Conservation (phyloP, 2,113 vertebrate species). For the Coreoperca whiteheadi region DNA sequence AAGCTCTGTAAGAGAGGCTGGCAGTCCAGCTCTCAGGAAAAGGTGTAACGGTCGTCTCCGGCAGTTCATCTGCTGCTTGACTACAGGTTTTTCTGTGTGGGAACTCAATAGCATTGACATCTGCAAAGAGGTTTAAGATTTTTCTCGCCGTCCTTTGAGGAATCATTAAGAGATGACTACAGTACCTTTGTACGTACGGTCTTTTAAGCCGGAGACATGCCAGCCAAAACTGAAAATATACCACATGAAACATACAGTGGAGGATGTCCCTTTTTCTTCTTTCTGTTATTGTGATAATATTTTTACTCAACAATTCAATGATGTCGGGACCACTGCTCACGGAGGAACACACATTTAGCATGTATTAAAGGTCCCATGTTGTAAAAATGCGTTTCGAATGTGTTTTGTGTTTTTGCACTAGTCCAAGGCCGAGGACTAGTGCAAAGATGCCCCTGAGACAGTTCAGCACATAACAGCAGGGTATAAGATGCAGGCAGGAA, state of each 20-base stretch:
- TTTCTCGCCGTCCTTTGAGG: neutral
- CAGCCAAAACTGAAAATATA: no score
- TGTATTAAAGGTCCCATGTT: no score
- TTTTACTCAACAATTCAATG: neutral
- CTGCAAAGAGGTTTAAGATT: neutral
- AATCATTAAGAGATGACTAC: neutral
- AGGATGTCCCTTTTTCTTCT: neutral
- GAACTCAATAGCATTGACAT: neutral
- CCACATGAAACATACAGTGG: neutral
- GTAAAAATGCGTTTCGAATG: no score
- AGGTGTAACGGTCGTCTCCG: neutral
- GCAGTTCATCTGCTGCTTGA: conserved; percentile 13
- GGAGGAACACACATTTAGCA: neutral
- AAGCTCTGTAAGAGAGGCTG: conserved; percentile 2
- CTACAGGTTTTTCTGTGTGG: neutral
- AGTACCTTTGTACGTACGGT: no score
- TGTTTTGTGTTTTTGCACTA: no score
- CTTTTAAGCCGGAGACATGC: no score
- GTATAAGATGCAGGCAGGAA: no score
- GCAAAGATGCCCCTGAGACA: no score
- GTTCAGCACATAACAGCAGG: no score
- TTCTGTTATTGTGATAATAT: neutral
- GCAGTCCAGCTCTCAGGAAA: neutral
- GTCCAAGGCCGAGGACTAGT: no score
- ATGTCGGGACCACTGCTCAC: neutral